Evolutionary conservation across 2,113 vertebrate genomes (phyloP).

Genomic region (Motacilla alba): DNA sequence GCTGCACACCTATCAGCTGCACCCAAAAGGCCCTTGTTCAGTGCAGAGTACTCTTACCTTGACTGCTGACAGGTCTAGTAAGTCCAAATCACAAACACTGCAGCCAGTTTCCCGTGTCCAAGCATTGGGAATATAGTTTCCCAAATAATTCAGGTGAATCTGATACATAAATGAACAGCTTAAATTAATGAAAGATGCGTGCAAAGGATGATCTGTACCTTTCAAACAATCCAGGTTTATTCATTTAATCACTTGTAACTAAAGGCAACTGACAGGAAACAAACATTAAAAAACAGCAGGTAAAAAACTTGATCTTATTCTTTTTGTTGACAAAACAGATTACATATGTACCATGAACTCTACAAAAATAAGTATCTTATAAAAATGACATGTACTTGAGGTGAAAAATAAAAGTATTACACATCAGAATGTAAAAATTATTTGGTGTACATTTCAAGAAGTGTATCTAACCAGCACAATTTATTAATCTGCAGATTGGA

Average conservation of each 20-base stretch:
- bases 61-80: constrained; percentile 81
- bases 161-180: constrained; percentile 59
- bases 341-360: background rate
- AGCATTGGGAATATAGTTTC: constrained; percentile 91
- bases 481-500: background rate
- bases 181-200: background rate
- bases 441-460: background rate
- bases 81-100: constrained; percentile 81
- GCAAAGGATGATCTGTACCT: background rate
- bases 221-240: background rate
- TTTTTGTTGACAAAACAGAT: background rate
- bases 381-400: background rate
- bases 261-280: background rate
- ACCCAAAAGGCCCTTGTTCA: background rate
- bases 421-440: background rate
- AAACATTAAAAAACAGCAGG: background rate
- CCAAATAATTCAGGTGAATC: constrained; percentile 93
- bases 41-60: constrained; percentile 76
- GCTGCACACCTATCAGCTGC: background rate
- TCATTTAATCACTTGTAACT: background rate
- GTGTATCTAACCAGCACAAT: background rate
- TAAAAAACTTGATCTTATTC: background rate
- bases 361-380: background rate
- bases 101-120: constrained; percentile 95
- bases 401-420: background rate